Base-by-base conservation (phyloP, 2,888 invertebrate genomes). In the Carpatolechia fugitivella region DNA sequence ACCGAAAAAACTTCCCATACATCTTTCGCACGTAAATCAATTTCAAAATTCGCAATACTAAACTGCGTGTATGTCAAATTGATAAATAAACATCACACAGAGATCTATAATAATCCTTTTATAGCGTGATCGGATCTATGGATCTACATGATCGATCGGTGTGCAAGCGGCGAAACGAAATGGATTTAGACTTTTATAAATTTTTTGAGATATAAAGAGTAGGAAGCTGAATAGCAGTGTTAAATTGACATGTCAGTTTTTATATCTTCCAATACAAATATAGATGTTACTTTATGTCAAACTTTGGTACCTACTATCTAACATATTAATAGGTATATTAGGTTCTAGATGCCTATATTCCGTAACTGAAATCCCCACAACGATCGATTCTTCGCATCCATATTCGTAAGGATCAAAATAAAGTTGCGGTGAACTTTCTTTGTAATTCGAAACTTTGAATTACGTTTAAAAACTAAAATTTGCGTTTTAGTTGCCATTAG, bases 1-100 rank as follows among this genome's bases (percentile, higher is more conserved):
- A 33, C 3, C n/a, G 11, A 33, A n/a, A 41, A 20, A 20, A 41
- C 38, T 79, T 82, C 80, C 76, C 78, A 83, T 78, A 75, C 72
- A 65, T 66, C 61, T 71, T 79, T 84, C 84, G 79, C 84, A 81
- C 80, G 76, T 70, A 72, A 82, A 85, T 85, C 83, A 78, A 85
- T 80, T 80, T 75, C 52, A 66, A 18, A 70, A 83, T 82, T 82
- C 73, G 84, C 80, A 78, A 82, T 80, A 77, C 66, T 59, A 66
- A 65, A 68, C 64, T 60, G 44, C 68, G 57, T 64, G 72, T 83
- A 78, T 84, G 72, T 66, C 84, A 74, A 86, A 87, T 87, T 70
- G 79, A 68, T 84, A 85, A 85, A 84, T 77, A 80, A 87, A 87
- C 77, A 85, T 58, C 62, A 63, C 65, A 66, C 54, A 46, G 54